Evolutionary conservation across 2,888 invertebrate species (phyloP), one percentile per base, ranked within the genome.

Genomic region (Patella pellucida): DNA sequence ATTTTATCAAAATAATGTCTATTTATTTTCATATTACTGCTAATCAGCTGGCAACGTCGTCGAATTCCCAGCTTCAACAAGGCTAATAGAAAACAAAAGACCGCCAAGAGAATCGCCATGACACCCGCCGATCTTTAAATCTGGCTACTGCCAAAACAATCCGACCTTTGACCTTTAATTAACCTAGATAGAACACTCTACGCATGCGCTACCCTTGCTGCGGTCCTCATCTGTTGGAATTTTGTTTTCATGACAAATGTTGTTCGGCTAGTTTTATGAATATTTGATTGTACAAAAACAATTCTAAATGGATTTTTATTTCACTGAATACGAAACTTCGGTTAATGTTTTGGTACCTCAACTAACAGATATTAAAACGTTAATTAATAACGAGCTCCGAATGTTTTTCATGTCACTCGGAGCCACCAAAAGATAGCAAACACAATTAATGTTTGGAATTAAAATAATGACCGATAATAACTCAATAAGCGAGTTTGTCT

Each of bases 71-170:
- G 62, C 23, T 23, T 23, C 62, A 62, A 62, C 19, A 23, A 14
- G 62, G 62, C 62, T 62, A 62, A 62, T 62, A 62, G 62, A 62
- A 62, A 23, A 62, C 62, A 62, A 62, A 62, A 23, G 62, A 62
- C 19, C 19, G 12, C 23, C 23, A 19, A 23, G 62, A 23, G 19
- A 62, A 62, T 19, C 23, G 19, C 23, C 62, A 23, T 23, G 62
- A 19, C 62, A 23, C 62, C 62, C 23, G 62, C 62, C 23, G 62
- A 62, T 62, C 62, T 62, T 62, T 19, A 23, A 23, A 23, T 19
- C 23, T 23, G 62, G 19, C 62, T 62, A 23, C 62, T 62, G 19
- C 62, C 62, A 62, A 62, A 23, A 23, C 62, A 62, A 62, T 62
- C 23, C 23, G 19, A 62, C 23, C 62, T 62, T 62, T 62, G 23